These are phyloP conservation scores for Drosophila setosimentum DNA, from an alignment of 2,888 invertebrate species.

Conservation along the genomic window DNA sequence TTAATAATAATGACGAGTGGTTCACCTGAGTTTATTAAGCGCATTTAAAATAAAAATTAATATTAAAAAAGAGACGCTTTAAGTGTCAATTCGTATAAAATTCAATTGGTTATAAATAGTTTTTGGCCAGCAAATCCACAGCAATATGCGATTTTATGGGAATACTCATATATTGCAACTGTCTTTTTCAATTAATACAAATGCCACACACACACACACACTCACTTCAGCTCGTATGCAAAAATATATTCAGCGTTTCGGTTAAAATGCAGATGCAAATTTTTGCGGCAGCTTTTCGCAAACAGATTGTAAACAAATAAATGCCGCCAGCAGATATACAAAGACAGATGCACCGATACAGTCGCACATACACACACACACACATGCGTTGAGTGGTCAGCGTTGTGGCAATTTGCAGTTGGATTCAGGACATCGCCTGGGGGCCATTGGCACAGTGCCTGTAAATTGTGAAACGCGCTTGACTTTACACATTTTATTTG, in stretches of 20 bases:
- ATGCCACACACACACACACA: constrained; percentile 27
- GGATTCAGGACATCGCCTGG: constrained; percentile 32
- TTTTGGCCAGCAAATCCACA: constrained; percentile 22
- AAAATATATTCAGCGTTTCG: constrained; percentile 31
- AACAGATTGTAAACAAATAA: constrained; percentile 82
- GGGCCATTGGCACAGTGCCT: constrained; percentile 39
- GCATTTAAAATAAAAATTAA: neutral
- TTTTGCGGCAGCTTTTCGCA: constrained; percentile 69
- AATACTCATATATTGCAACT: constrained; percentile 38
- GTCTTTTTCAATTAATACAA: constrained; percentile 71
- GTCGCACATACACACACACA: constrained; percentile 25
- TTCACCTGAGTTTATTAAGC: constrained; percentile 20
- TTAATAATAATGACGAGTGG: neutral
- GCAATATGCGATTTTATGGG: constrained; percentile 8
- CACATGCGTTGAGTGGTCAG: constrained; percentile 58
- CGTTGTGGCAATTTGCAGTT: constrained; percentile 49
- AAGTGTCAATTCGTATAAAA: constrained; percentile 53
- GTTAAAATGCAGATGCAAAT: constrained; percentile 67
- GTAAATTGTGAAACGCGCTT: constrained; percentile 42
- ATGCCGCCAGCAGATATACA: constrained; percentile 70
- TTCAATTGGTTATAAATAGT: constrained; percentile 42
- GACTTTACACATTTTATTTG: constrained; percentile 57
- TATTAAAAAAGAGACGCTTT: constrained; percentile 15
- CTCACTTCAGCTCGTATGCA: constrained; percentile 9
- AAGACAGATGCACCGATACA: constrained; percentile 25